Percentiles rank a stretch among this genome's conserved stretches.
phyloP scores from a whole-genome alignment of 2,888 invertebrate genomes.

The Caradrina kadenii region DNA sequence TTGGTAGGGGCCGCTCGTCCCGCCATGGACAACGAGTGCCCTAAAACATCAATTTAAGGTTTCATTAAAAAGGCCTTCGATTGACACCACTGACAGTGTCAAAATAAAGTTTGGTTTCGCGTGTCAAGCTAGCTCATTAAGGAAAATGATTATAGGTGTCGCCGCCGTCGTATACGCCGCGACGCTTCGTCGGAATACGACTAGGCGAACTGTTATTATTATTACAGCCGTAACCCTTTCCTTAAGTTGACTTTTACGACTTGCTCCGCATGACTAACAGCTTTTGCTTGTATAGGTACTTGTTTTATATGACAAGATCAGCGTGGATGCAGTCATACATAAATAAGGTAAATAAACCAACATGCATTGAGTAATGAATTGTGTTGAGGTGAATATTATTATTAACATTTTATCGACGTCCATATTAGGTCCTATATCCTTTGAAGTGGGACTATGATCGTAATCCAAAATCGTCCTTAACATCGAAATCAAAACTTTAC shows the following conservation, averaged over 20 bases:
- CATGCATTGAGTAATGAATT: background rate
- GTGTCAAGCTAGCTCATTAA: conserved; percentile 39
- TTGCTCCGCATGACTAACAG: conserved; percentile 43
- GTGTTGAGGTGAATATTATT: background rate
- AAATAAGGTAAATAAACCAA: background rate
- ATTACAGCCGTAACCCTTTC: conserved; percentile 54
- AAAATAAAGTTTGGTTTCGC: conserved; percentile 37
- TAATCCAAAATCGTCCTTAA: background rate
- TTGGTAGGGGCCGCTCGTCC: too few relatives aligned
- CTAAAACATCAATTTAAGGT: conserved; percentile 19
- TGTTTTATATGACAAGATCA: conserved; percentile 32
- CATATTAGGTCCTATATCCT: background rate
- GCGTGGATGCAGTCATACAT: conserved; percentile 5
- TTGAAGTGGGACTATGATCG: background rate
- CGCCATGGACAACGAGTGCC: background rate
- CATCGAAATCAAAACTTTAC: background rate
- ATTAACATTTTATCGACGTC: background rate
- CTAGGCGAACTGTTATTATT: conserved; percentile 55
- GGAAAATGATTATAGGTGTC: conserved; percentile 49
- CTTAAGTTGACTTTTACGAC: conserved; percentile 53
- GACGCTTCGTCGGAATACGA: conserved; percentile 34
- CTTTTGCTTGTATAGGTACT: conserved; percentile 21
- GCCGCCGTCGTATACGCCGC: conserved; percentile 34
- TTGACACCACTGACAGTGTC: conserved; percentile 2
- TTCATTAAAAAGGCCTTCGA: conserved; percentile 6